Evolutionary conservation across 2,113 vertebrate species (phyloP), one percentile per base, ranked within the genome.

Genomic region (Mustelus asterias): DNA sequence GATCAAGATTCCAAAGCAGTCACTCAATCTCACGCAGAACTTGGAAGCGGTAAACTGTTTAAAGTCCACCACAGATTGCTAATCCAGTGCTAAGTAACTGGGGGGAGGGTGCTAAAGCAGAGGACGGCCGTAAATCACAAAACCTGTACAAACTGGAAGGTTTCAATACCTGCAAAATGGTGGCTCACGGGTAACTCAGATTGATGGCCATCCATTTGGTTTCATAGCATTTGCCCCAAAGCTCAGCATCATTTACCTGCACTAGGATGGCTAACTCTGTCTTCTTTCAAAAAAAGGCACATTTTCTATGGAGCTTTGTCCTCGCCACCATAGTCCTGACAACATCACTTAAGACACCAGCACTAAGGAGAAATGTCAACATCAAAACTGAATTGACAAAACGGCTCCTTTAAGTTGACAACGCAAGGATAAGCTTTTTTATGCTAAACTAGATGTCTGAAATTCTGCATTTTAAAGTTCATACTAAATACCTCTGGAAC

Each of bases 1-100:
- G 89, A 58, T 67, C 33, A 93, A 37, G 89, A 65, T 37, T 93
- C 20, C 16, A n/a, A 93, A 20, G 16, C 60, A 92, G 54, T 48
- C 26, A 90, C 26, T 89, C 48, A 89, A 89, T 89, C 86, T 89
- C 85, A 88, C 85, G 58, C 86, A 58, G 86, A 89, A 54, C 24
- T 58, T 48, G 44, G 48, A 72, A 54, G 8, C 44, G 29, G 88
- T 33, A 90, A 90, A 90, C 80, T 60, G 86, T 89, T 90, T 33
- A 90, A 29, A 54, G 60, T 60, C 88, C 26, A 29, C 26, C 11
- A 60, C 54, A n/a, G 24, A 9, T 60, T 54, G 58, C 24, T 60
- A 26, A 89, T 54, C 54, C 26, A 60, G 5, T 33, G 88, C 54
- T 63, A 60, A 90, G 60, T 90, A 18, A 60, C 18, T 90, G 29